Evolutionary conservation across 2,113 vertebrate genomes (phyloP).

Genomic region (Myrmecophaga tridactyla): DNA sequence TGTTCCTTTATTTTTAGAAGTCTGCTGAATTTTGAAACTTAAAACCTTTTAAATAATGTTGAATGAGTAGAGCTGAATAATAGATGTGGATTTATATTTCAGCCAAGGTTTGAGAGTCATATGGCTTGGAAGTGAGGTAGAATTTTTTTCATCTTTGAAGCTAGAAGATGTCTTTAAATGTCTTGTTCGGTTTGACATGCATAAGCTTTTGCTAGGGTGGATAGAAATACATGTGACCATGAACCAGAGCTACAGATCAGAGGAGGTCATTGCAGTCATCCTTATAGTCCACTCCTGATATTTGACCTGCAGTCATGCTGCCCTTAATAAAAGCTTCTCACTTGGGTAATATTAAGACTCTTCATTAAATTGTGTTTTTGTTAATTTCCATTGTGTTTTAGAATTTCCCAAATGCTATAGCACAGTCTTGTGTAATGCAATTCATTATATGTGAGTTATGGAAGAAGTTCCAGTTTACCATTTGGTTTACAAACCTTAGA

Average conservation of each 20-base stretch:
- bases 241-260: background rate
- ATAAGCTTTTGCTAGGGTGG: background rate
- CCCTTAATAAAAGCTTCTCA: background rate
- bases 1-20: conserved; percentile 58
- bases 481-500: conserved; percentile 14
- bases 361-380: conserved; percentile 15
- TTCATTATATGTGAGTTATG: background rate
- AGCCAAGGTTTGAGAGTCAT: conserved; percentile 48
- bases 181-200: conserved; percentile 29
- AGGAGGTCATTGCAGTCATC: background rate
- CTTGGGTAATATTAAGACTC: background rate
- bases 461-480: conserved; percentile 4
- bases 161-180: conserved; percentile 17
- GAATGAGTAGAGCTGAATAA: conserved; percentile 1
- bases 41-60: conserved; percentile 45
- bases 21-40: conserved; percentile 51
- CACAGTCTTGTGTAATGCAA: background rate
- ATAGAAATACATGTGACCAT: background rate
- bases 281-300: background rate
- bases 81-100: conserved; percentile 52
- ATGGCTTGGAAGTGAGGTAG: conserved; percentile 8
- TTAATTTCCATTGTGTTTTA: background rate
- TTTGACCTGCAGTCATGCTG: background rate
- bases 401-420: background rate
- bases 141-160: conserved; percentile 47